Conservation (phyloP, 1,140 invertebrate genomes). For the Rhagoletis pomonella region DNA sequence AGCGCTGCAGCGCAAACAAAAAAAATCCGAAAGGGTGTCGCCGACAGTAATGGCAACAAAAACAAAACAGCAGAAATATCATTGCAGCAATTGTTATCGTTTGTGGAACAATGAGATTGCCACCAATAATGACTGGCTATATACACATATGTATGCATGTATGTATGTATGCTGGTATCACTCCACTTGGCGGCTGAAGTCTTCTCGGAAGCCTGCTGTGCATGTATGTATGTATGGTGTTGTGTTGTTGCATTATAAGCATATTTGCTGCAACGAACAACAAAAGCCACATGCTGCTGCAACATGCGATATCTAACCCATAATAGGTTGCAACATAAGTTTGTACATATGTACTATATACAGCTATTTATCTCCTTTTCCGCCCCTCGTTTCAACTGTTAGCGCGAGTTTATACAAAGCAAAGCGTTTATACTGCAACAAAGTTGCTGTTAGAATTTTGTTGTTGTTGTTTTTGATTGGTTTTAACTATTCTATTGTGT, state of each 20-base stretch:
- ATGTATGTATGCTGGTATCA: too few relatives aligned
- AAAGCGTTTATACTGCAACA: not conserved
- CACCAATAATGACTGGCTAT: not conserved
- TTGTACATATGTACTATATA: too few relatives aligned
- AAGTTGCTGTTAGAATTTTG: not conserved
- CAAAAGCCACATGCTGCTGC: conserved; percentile 41
- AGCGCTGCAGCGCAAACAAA: not conserved
- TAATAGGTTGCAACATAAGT: not conserved
- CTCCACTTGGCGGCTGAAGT: not conserved
- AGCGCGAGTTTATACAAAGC: too few relatives aligned
- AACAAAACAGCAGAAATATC: conserved; percentile 10
- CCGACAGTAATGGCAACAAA: not conserved
- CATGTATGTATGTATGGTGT: not conserved
- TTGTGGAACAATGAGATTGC: conserved; percentile 35
- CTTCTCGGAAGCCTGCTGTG: conserved; percentile 28
- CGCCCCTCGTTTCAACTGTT: too few relatives aligned
- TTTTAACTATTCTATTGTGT: conserved; percentile 40
- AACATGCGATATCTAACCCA: not conserved
- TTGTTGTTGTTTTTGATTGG: conserved; percentile 6
- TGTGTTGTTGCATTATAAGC: not conserved
- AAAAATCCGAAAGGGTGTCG: conserved; percentile 27
- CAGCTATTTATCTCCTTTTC: too few relatives aligned
- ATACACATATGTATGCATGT: not conserved
- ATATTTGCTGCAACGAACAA: not conserved
- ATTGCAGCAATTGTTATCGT: conserved; percentile 22